Conservation (phyloP, 2,113 vertebrate genomes). For the Gymnorhina tibicen region DNA sequence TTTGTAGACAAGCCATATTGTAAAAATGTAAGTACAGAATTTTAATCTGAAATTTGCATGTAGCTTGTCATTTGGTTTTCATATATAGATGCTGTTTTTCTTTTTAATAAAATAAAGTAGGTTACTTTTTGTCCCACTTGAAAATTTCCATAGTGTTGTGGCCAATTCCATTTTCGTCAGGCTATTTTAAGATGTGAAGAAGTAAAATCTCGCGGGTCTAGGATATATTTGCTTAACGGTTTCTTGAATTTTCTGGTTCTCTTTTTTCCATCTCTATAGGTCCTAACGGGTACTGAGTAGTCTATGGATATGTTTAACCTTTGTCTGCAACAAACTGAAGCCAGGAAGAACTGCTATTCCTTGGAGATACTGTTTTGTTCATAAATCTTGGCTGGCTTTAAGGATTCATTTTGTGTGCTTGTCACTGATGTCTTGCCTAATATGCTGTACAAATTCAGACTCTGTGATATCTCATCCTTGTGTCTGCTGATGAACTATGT, state of each 20-base stretch:
- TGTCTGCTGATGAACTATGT: background rate
- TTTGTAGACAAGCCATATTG: background rate
- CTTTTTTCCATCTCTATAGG: background rate
- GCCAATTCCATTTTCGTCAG: background rate
- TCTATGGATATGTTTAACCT: background rate
- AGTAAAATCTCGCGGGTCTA: background rate
- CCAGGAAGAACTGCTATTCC: background rate
- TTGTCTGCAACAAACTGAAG: background rate
- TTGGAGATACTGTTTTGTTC: background rate
- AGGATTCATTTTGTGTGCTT: background rate
- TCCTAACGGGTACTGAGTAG: background rate
- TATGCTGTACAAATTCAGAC: background rate
- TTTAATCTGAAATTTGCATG: background rate
- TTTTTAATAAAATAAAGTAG: background rate
- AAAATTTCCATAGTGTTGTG: background rate
- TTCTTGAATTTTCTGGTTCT: background rate
- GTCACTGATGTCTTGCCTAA: background rate
- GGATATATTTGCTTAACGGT: background rate
- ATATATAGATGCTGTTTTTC: background rate
- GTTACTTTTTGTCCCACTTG: background rate
- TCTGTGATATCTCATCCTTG: background rate
- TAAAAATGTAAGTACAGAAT: background rate
- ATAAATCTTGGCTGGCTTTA: background rate
- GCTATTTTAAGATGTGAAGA: slow-evolving; percentile 9
- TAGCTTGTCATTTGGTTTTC: background rate